Base-by-base conservation (phyloP, 1,140 invertebrate genomes). In the Atta cephalotes region DNA sequence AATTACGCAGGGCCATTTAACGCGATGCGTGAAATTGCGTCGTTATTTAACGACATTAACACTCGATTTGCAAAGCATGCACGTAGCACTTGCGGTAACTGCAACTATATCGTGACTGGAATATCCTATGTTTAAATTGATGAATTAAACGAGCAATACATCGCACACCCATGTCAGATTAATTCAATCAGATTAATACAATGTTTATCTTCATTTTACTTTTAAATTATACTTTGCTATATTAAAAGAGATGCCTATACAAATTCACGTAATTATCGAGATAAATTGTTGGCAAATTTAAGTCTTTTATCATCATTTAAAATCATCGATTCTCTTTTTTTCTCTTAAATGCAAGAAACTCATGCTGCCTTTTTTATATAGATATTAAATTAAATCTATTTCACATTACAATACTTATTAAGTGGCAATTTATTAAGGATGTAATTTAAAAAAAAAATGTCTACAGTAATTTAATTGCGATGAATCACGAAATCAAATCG, bases 81-180 rank as follows among this genome's bases (percentile, higher is more conserved):
- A 80, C 77, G 77, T 80, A 80, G 62, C 25, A 39, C 18, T 79
- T 31, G 77, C 45, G 62, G 45, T 80, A 80, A 68, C 77, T 79
- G 77, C 77, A 35, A 21, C 77, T 39, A 25, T 28, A 3, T 25
- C 62, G 77, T 80, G 77, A 68, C 35, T 4, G 49, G 77, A 68
- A n/a, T 80, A 53, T n/a, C 9, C 2, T 45, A 45, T 10, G 4
- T 68, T 80, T 16, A 25, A 25, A 35, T 80, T 45, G 62, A 76
- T 21, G 53, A 77, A 62, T 77, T 45, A 77, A 77, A 45, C 21
- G 4, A 25, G 1, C 56, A 16, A n/a, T 25, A 9, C 7, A 39
- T 77, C 18, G 35, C 21, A 16, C 16, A 28, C 28, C 35, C n/a
- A 18, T 6, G 4, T 62, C 35, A 25, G 18, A n/a, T 21, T 39